Evolutionary conservation across 2,113 vertebrate species (phyloP).

Genomic region (Spermophilus dauricus): DNA sequence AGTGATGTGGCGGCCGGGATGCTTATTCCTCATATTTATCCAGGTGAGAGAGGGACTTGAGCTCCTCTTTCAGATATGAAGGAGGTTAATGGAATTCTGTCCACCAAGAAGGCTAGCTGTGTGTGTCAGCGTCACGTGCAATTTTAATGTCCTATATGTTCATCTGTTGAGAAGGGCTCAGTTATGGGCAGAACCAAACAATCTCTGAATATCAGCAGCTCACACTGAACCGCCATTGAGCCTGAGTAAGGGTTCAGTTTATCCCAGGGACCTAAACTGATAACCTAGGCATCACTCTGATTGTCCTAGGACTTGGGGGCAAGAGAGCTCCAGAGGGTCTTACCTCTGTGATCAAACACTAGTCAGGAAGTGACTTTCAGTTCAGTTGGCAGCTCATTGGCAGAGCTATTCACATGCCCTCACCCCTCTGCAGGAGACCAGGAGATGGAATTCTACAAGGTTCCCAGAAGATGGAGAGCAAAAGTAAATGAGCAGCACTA

Average conservation of each 20-base stretch:
- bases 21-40: slow-evolving; percentile 89
- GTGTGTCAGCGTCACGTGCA: background rate
- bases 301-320: background rate
- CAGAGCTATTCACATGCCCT: background rate
- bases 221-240: background rate
- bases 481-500: background rate
- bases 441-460: background rate
- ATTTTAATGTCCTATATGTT: background rate
- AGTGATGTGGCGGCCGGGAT: slow-evolving; percentile 96
- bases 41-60: slow-evolving; percentile 87
- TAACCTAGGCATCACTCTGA: background rate
- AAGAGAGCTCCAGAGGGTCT: background rate
- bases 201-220: background rate
- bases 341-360: background rate
- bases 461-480: background rate
- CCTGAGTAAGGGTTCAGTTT: background rate
- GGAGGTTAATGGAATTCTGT: background rate
- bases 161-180: background rate
- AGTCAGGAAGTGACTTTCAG: background rate
- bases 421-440: background rate
- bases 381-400: background rate
- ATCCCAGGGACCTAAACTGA: background rate
- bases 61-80: background rate
- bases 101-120: background rate
- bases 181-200: background rate